Percentiles rank a stretch among this genome's conserved stretches.
phyloP scores from a whole-genome alignment of 2,797 vertebrate genomes.

The Gadopsis bispinosus region DNA sequence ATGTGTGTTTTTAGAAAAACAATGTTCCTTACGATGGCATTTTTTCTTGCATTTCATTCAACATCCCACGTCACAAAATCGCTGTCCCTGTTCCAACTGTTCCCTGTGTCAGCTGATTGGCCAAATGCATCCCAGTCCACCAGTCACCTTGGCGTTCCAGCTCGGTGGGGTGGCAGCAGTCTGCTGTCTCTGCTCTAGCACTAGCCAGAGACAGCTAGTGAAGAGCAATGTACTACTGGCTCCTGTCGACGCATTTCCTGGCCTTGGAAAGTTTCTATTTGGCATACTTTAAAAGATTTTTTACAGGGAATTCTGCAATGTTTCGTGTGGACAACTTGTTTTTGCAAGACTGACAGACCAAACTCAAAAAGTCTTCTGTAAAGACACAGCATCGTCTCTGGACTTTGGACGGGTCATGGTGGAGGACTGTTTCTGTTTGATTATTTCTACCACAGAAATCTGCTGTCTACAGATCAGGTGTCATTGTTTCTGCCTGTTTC shows the following conservation, averaged over 20 bases:
- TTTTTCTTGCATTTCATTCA: conserved; percentile 28
- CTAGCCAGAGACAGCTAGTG: conserved; percentile 13
- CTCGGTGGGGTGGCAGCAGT: conserved; percentile 71
- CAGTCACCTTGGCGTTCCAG: conserved; percentile 61
- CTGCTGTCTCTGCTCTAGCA: conserved; percentile 58
- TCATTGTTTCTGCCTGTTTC: conserved; percentile 44
- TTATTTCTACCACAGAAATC: conserved; percentile 15
- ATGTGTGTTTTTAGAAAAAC: neutral
- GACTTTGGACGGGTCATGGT: conserved; percentile 47
- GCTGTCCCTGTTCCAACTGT: conserved; percentile 7
- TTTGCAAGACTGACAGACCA: conserved; percentile 11
- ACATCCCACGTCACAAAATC: conserved; percentile 5
- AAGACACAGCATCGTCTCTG: neutral
- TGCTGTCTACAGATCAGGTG: conserved; percentile 43
- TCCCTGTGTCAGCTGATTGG: conserved; percentile 52
- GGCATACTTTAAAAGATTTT: conserved; percentile 6
- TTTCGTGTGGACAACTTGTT: conserved; percentile 26
- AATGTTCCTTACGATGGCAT: neutral
- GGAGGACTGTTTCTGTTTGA: conserved; percentile 38
- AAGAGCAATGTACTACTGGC: conserved; percentile 16
- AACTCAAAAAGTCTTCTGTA: neutral
- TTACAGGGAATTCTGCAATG: neutral
- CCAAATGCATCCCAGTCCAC: conserved; percentile 52
- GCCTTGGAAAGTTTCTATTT: conserved; percentile 6
- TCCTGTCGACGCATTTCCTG: conserved; percentile 7